A percentile compares a stretch with the other conserved stretches of the same genome.
Conservation (phyloP, 2,888 invertebrate genomes). For the Drymonia ruficornis region DNA sequence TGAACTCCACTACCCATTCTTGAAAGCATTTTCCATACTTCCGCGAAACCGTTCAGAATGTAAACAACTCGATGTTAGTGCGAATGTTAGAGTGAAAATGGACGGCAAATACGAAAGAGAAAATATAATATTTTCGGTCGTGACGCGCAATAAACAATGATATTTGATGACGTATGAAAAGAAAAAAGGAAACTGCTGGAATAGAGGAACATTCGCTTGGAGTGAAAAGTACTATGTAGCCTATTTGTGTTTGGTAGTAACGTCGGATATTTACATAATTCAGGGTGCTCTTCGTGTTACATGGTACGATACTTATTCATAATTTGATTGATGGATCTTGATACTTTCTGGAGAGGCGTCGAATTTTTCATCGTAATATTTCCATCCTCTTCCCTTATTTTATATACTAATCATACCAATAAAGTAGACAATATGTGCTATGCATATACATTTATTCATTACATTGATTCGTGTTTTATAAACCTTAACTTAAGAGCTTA, state of each 20-base stretch:
- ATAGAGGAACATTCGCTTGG: conserved; percentile 6
- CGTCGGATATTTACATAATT: not conserved
- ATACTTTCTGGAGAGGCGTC: not conserved
- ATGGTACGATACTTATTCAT: not conserved
- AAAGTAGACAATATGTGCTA: not conserved
- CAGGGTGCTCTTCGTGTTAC: not conserved
- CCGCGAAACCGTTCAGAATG: not conserved
- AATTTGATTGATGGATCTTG: not conserved
- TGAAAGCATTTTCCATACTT: not conserved
- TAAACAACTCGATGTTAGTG: conserved; percentile 11
- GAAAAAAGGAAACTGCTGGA: conserved; percentile 27
- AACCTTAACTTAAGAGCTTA: too few relatives aligned
- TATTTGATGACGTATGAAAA: conserved; percentile 40
- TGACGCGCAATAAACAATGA: conserved; percentile 35
- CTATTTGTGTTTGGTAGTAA: not conserved
- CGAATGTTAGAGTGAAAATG: conserved; percentile 13
- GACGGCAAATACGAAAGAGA: conserved; percentile 18
- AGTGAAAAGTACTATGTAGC: not conserved
- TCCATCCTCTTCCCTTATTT: not conserved
- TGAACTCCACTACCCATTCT: not conserved
- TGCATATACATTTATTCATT: not conserved
- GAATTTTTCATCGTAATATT: not conserved
- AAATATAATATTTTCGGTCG: conserved; percentile 25
- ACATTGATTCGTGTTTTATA: too few relatives aligned
- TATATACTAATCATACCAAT: not conserved